Base-by-base conservation (phyloP, 2,888 invertebrate genomes). In the Cheiracanthium punctorium region DNA sequence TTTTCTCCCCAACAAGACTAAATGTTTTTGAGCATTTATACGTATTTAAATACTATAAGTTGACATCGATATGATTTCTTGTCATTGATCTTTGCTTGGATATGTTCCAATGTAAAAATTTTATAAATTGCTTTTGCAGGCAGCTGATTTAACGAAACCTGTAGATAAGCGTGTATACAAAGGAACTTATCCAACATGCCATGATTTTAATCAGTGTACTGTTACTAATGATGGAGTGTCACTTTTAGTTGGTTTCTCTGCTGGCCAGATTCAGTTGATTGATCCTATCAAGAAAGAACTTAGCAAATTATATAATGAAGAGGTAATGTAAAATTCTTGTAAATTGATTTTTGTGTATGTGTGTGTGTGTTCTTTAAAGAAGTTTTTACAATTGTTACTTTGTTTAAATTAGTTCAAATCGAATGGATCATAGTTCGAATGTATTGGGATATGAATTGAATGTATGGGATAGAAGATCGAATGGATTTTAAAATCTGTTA, bases 121-220 rank as follows among this genome's bases (percentile, higher is more conserved):
- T 8, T 64, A 0, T 64, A 28, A 64, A 28, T 8, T 2, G 7
- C 24, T 32, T 67, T 69, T 69, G 14, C 93, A 97, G 96, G 97
- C 97, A 89, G 96, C 97, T 89, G 98, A 99, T 93, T 94, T 98
- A 91, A 96, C 96, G 89, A 98, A 98, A 92, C 98, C 98, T 64
- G 95, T 99, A 90, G 99, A 99, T 92, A 99, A 99, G 92, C 96
- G 98, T 92, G 95, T 98, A 91, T 99, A 99, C 93, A 99, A 99
- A 93, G 98, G 98, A 91, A 98, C 98, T 76, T 98, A 97, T 93
- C 99, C 99, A 24, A 99, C 99, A 32, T 98, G 98, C 92, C 99
- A 99, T 91, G 98, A 98, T 93, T 99, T 99, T 93, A 99, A 99
- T 93, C 94, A 94, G 74, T 94, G 95, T 89, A 95, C 95, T 75